Percentiles rank a stretch among this genome's conserved stretches.
These are phyloP conservation scores for Norana najaformis DNA, from an alignment of 2,888 invertebrate genomes.

Conservation along the genomic window DNA sequence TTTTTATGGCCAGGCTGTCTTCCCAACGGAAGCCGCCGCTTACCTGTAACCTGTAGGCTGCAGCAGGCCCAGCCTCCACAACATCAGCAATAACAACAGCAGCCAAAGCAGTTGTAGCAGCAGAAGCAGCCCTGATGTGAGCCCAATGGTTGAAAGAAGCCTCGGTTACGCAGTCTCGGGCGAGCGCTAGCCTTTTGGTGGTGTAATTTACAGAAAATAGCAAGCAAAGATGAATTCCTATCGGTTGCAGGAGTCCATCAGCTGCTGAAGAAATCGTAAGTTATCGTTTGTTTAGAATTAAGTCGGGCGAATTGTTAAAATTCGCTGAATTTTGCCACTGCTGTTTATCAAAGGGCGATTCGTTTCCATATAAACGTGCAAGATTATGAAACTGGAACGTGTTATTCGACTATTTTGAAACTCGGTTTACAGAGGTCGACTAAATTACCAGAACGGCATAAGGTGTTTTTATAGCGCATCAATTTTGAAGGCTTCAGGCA, in stretches of 20 bases:
- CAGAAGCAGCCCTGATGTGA: background rate
- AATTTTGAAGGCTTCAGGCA: too few relatives aligned
- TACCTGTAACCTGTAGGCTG: conserved; percentile 10
- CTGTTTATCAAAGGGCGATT: too few relatives aligned
- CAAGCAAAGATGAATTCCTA: background rate
- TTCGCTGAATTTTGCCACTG: too few relatives aligned
- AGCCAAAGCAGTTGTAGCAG: background rate
- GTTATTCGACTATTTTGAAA: background rate
- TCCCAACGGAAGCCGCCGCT: background rate
- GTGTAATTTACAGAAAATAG: background rate
- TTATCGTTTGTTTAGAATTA: background rate
- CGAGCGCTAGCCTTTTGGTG: background rate
- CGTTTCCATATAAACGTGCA: too few relatives aligned
- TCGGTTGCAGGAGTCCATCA: background rate
- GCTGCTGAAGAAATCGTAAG: background rate
- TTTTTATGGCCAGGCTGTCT: background rate
- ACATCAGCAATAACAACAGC: background rate
- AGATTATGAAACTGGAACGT: too few relatives aligned
- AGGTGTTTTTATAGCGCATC: background rate
- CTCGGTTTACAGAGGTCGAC: background rate
- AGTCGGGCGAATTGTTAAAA: background rate
- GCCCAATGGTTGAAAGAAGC: background rate
- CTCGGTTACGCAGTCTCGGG: background rate
- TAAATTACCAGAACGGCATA: background rate
- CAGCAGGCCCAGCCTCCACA: background rate